Evolutionary conservation across 2,113 vertebrate species (phyloP), one percentile per base, ranked within the genome.

Genomic region (Pitta sordida): DNA sequence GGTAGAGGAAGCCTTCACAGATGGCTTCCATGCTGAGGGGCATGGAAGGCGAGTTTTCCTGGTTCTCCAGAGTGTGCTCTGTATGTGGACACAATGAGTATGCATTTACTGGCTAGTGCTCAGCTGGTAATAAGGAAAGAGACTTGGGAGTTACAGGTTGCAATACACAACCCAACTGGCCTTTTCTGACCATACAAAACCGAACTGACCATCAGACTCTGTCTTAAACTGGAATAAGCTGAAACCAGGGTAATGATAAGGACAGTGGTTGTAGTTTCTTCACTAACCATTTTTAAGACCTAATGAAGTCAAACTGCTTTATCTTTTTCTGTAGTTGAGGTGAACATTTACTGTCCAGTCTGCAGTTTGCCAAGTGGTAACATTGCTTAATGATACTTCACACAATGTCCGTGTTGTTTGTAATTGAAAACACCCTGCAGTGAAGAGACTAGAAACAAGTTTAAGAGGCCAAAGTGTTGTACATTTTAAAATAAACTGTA

Each of bases 21-120:
- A 24, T 2, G n/a, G 34, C 17, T n/a, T 34, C 24, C 29, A 8
- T 32, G 1, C 3, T 2, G 14, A n/a, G n/a, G 1, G 1, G 34
- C 7, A 7, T 2, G 5, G 52, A 60, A 64, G 55, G n/a, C 1
- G 39, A 43, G 2, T 34, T 36, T 36, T 70, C 36, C 60, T 32
- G 15, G 10, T 59, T 87, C 24, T 86, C 34, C 37, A 3, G 6
- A 10, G 58, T 44, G 2, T 9, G 27, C 21, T 73, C 3, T 34
- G 7, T 24, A 19, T 0, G 0, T 43, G 48, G 27, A n/a, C 27
- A 39, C 55, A 46, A 16, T 3, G 7, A 51, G 24, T 70, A 69
- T 15, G 27, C 15, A 13, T 44, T 75, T 18, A 36, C 32, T 15
- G 14, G 34, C 9, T 24, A 74, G 32, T 14, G 18, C 49, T 74